These are phyloP conservation scores for Riparia riparia DNA, from an alignment of 2,113 vertebrate genomes.

Conservation along the genomic window DNA sequence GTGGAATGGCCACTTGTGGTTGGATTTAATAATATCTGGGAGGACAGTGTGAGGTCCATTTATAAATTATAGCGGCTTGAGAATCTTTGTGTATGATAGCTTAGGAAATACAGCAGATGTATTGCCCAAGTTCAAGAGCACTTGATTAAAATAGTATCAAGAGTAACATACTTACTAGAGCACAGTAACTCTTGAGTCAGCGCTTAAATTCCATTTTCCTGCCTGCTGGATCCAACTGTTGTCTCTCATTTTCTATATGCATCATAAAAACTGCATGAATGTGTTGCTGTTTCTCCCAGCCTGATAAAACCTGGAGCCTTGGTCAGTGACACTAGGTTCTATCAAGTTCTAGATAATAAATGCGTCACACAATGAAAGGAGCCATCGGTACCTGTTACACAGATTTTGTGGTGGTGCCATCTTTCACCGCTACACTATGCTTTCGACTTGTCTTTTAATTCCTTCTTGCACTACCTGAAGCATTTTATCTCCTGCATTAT, in stretches of 20 bases:
- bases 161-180: background rate
- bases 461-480: background rate
- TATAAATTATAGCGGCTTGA: constrained; percentile 4
- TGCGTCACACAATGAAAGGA: background rate
- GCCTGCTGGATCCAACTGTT: background rate
- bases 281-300: background rate
- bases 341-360: background rate
- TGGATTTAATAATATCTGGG: constrained; percentile 15
- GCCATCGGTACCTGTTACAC: rapidly evolving
- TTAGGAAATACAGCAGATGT: constrained; percentile 27
- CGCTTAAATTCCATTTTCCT: constrained; percentile 19
- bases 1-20: background rate
- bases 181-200: background rate
- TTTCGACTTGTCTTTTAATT: background rate
- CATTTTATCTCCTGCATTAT: background rate
- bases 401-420: background rate
- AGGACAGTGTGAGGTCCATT: background rate
- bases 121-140: constrained; percentile 18
- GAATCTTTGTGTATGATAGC: background rate
- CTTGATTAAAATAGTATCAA: constrained; percentile 44
- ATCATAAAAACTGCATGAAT: background rate
- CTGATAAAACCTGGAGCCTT: background rate
- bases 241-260: background rate
- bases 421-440: background rate
- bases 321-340: background rate